Evolutionary conservation across 2,888 invertebrate genomes (phyloP).

Genomic region (Lasioglossum figueresi): DNA sequence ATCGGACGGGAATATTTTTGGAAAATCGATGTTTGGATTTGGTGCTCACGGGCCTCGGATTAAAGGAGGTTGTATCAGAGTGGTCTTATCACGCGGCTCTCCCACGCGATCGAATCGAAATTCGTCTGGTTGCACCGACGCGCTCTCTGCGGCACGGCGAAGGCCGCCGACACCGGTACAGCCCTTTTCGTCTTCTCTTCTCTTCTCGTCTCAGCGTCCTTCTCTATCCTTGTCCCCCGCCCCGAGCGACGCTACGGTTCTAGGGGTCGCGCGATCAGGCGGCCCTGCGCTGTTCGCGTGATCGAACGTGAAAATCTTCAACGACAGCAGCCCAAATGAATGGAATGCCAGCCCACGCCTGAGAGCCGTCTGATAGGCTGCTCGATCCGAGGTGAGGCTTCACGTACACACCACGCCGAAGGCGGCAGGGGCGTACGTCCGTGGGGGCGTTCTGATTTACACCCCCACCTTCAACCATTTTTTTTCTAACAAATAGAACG

Average conservation of each 20-base stretch:
- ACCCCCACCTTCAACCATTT: background rate
- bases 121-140: constrained; percentile 61
- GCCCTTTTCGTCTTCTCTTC: constrained; percentile 33
- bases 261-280: constrained; percentile 60
- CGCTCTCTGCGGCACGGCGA: constrained; percentile 62
- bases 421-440: constrained; percentile 59
- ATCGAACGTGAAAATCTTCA: constrained; percentile 78
- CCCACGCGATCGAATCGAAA: constrained; percentile 69
- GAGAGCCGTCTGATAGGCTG: constrained; percentile 70
- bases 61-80: constrained; percentile 45
- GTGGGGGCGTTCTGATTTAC: background rate
- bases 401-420: constrained; percentile 57
- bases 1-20: background rate
- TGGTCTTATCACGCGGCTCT: constrained; percentile 55
- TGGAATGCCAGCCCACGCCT: constrained; percentile 81
- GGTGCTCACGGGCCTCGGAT: background rate
- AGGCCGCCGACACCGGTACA: constrained; percentile 68
- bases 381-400: constrained; percentile 61
- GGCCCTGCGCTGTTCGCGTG: constrained; percentile 61
- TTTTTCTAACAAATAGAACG: background rate
- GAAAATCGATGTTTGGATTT: background rate
- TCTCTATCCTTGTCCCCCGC: constrained; percentile 19
- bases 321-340: constrained; percentile 77
- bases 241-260: constrained; percentile 5
- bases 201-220: constrained; percentile 13